Evolutionary conservation across 2,888 invertebrate species (phyloP).

Genomic region (Plusia festucae): DNA sequence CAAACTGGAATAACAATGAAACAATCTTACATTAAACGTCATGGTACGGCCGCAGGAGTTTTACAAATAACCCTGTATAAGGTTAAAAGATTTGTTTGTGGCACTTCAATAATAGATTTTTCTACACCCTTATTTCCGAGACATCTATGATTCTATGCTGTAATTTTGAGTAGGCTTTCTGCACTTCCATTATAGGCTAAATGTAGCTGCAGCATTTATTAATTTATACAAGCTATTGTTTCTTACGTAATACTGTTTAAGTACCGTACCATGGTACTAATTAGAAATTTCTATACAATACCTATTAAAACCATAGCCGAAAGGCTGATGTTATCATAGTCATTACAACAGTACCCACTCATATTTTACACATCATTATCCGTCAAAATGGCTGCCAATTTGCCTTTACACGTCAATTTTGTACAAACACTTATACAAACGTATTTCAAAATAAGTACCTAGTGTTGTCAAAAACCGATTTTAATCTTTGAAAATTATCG

Average conservation of each 20-base stretch:
- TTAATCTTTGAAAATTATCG: constrained; percentile 86
- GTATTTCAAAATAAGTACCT: constrained; percentile 71
- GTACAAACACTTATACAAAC: constrained; percentile 61
- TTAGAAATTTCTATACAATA: constrained; percentile 44
- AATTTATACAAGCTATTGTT: constrained; percentile 9
- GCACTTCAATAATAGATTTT: too few relatives aligned
- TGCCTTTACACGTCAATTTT: constrained; percentile 61
- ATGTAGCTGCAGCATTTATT: not conserved
- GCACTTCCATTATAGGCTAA: too few relatives aligned
- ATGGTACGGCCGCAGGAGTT: too few relatives aligned
- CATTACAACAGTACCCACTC: constrained; percentile 39
- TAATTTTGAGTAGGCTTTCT: too few relatives aligned
- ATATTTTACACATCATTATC: constrained; percentile 54
- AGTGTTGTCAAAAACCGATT: constrained; percentile 84
- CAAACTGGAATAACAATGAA: too few relatives aligned
- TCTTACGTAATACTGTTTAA: constrained; percentile 27
- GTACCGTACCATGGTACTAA: constrained; percentile 21
- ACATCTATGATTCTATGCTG: too few relatives aligned
- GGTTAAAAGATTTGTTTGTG: too few relatives aligned
- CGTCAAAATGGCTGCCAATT: constrained; percentile 56
- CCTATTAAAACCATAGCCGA: constrained; percentile 43
- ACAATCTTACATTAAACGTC: too few relatives aligned
- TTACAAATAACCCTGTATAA: too few relatives aligned
- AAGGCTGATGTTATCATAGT: constrained; percentile 51
- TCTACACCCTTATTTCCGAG: too few relatives aligned